Percentiles rank a stretch among this genome's conserved stretches.
phyloP scores from a whole-genome alignment of 2,888 invertebrate species.

The Petrolisthes cinctipes region DNA sequence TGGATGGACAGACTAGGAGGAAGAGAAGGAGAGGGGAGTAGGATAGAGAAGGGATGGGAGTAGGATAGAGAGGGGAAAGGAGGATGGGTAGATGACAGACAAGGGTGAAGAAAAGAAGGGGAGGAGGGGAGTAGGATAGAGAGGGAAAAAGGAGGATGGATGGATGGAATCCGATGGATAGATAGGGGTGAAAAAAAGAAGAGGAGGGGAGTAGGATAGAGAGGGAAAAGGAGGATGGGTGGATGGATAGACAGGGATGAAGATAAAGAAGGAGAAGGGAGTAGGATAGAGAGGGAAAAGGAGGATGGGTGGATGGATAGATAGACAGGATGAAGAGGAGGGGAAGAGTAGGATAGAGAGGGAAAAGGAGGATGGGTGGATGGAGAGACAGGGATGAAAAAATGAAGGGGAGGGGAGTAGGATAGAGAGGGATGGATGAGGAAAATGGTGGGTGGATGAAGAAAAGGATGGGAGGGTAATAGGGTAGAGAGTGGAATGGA shows the following conservation, averaged over 20 bases:
- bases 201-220: neutral
- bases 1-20: neutral
- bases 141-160: neutral
- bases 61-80: neutral
- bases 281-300: neutral
- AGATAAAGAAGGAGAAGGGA: neutral
- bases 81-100: neutral
- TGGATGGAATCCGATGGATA: too few species aligned
- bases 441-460: neutral
- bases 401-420: neutral
- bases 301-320: neutral
- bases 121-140: neutral
- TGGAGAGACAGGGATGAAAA: neutral
- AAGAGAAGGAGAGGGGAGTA: neutral
- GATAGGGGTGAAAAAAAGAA: neutral
- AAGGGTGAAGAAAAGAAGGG: neutral
- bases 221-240: neutral
- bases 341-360: neutral
- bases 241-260: conserved; percentile 6
- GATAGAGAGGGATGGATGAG: neutral
- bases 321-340: neutral
- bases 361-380: neutral
- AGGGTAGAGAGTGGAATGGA: neutral
- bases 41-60: too few species aligned
- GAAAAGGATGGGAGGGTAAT: neutral